Conservation (phyloP, 2,113 vertebrate species). For the Tonatia bakeri region DNA sequence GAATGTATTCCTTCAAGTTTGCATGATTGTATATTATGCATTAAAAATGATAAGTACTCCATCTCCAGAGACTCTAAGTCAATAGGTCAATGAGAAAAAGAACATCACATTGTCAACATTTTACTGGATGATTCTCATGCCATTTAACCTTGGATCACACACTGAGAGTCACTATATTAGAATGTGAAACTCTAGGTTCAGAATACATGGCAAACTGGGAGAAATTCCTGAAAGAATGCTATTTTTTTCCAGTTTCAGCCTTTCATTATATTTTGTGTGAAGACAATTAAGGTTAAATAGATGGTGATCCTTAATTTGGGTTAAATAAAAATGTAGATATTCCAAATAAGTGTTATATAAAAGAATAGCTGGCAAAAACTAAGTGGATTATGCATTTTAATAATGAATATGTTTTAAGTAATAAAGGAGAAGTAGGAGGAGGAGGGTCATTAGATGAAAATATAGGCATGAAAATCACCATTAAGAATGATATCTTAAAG, state of each 20-base stretch:
- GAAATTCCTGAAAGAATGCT: background rate
- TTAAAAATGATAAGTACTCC: background rate
- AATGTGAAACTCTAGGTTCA: background rate
- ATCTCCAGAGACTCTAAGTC: background rate
- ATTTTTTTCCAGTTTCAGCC: background rate
- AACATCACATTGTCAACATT: background rate
- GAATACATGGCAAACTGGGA: background rate
- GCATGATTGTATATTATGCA: background rate
- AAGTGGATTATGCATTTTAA: background rate
- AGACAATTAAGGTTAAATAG: background rate
- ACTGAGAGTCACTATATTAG: background rate
- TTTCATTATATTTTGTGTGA: background rate
- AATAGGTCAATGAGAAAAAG: background rate
- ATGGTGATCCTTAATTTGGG: background rate
- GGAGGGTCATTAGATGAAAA: conserved; percentile 8
- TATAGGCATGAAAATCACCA: conserved; percentile 60
- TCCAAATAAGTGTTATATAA: background rate
- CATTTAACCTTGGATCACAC: background rate
- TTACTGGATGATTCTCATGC: background rate
- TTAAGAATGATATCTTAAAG: background rate
- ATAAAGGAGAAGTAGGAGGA: background rate
- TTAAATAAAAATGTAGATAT: background rate
- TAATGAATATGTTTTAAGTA: background rate
- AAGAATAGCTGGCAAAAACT: background rate
- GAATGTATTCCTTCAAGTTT: background rate